Evolutionary conservation across 2,797 vertebrate genomes (phyloP), one percentile per base, ranked within the genome.

Genomic region (Corythornis leucogaster): DNA sequence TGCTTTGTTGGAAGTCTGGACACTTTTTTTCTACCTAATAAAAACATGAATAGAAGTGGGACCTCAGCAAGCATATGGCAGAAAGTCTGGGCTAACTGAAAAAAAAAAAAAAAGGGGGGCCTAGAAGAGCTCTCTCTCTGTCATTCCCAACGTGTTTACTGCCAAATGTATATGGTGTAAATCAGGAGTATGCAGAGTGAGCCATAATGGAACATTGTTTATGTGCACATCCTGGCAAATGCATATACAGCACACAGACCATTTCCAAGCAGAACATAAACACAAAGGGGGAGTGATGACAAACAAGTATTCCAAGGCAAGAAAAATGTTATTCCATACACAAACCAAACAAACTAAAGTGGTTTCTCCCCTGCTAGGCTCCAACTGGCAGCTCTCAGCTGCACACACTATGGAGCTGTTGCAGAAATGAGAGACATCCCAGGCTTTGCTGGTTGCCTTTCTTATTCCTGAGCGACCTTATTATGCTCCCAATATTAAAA

Each of bases 1-100:
- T 93, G 88, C 95, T 97, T 96, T 97, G 97, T 97, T 90, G 84
- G 94, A 89, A 96, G 96, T 91, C 95, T 95, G 92, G 95, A 89
- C 91, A 94, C 93, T 92, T 92, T 96, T 77, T 93, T 95, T 92
- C 93, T 92, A 85, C 92, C 59, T 91, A 97, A 97, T 95, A 95
- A 97, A 97, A 95, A 95, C 96, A 91, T 89, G 81, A 96, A 92
- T 96, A 93, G 94, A 95, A 95, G 94, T 94, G 79, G 87, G 86
- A 95, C 95, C 93, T 97, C 96, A 94, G 94, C 81, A 93, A 91
- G 93, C 91, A 97, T 96, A 93, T 93, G 93, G 96, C 93, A 96
- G 90, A 94, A 96, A 96, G 90, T 94, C 89, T 95, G 77, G 89
- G 43, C 78, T 92, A 92, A 95, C 93, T 35, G 90, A 94, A 96